A percentile compares a stretch with the other conserved stretches of the same genome.
These are phyloP conservation scores for Pollachius pollachius DNA, from an alignment of 2,113 vertebrate species.

Conservation along the genomic window DNA sequence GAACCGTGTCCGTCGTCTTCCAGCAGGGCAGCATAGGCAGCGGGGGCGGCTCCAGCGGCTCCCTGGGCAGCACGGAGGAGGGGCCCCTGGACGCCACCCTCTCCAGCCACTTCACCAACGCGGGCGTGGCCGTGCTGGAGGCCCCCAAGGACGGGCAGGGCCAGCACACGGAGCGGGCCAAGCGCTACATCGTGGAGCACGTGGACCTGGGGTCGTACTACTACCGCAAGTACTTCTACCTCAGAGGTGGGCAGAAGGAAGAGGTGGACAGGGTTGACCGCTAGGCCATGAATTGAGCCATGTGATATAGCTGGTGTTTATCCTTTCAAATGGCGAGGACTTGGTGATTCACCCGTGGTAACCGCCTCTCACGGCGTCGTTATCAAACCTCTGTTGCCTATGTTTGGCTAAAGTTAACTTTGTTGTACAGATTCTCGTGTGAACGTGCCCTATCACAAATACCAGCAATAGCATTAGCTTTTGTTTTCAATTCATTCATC, in stretches of 20 bases:
- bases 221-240: slow-evolving; percentile 95
- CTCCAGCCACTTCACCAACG: slow-evolving; percentile 91
- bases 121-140: slow-evolving; percentile 94
- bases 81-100: slow-evolving; percentile 85
- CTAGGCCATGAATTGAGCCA: too few relatives aligned
- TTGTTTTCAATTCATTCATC: too few relatives aligned
- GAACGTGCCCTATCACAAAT: too few relatives aligned
- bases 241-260: slow-evolving; percentile 83
- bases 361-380: too few relatives aligned
- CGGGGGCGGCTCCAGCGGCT: slow-evolving; percentile 68
- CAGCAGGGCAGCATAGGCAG: slow-evolving; percentile 83
- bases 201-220: slow-evolving; percentile 96
- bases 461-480: too few relatives aligned
- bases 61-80: slow-evolving; percentile 82
- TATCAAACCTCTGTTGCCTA: too few relatives aligned
- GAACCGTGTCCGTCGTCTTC: slow-evolving; percentile 9
- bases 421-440: too few relatives aligned
- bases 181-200: slow-evolving; percentile 92
- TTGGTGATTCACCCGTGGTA: too few relatives aligned
- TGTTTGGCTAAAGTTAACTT: too few relatives aligned
- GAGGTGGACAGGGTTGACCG: too few relatives aligned
- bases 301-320: too few relatives aligned
- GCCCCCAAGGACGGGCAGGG: slow-evolving; percentile 87
- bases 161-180: slow-evolving; percentile 87
- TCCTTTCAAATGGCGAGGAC: too few relatives aligned